Evolutionary conservation across 2,888 invertebrate species (phyloP).

Genomic region (Brenthis ino): DNA sequence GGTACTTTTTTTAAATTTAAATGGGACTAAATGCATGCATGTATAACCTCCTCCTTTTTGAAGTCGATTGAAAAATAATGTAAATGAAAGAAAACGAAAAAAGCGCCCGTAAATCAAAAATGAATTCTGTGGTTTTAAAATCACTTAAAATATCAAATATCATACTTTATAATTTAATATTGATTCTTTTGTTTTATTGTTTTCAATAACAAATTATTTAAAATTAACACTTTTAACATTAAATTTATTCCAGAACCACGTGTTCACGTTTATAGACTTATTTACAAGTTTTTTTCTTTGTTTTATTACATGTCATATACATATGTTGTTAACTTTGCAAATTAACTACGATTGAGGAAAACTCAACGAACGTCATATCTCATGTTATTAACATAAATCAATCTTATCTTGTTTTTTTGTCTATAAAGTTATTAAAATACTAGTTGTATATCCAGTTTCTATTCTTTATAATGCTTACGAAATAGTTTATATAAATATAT

Average conservation of each 20-base stretch:
- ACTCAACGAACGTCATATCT: conserved; percentile 18
- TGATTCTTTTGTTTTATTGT: too few relatives aligned
- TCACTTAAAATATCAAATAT: too few relatives aligned
- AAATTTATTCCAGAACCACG: not conserved
- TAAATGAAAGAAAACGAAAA: too few relatives aligned
- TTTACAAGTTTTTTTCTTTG: not conserved
- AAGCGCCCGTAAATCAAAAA: too few relatives aligned
- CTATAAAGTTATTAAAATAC: conserved; percentile 3
- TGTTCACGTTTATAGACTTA: not conserved
- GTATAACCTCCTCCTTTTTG: too few relatives aligned
- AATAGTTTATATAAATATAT: too few relatives aligned
- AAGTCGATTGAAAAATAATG: too few relatives aligned
- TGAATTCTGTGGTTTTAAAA: too few relatives aligned
- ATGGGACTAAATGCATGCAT: too few relatives aligned
- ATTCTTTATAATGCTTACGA: not conserved
- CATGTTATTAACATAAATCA: conserved; percentile 23
- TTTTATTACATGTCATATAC: not conserved
- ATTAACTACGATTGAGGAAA: conserved; percentile 18
- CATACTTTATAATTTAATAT: too few relatives aligned
- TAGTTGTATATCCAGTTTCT: not conserved
- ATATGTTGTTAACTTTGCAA: not conserved
- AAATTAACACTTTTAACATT: not conserved
- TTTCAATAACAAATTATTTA: not conserved
- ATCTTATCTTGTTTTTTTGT: conserved; percentile 11
- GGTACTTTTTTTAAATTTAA: too few relatives aligned